Conservation (phyloP, 2,113 vertebrate genomes). For the Aviceda subcristata region DNA sequence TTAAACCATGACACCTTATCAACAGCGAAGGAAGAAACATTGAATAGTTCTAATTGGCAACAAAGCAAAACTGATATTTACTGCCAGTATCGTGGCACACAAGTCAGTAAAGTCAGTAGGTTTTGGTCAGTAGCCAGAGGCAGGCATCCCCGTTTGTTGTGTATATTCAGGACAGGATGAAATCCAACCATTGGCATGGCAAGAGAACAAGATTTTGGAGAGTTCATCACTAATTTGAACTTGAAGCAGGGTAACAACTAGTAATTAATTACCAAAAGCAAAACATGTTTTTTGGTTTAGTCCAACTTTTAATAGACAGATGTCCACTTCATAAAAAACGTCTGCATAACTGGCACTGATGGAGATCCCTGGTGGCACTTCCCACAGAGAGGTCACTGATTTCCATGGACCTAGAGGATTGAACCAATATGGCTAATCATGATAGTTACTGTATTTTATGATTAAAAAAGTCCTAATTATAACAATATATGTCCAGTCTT, state of each 20-base stretch:
- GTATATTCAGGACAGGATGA: neutral
- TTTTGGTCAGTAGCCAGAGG: neutral
- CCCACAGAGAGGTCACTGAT: neutral
- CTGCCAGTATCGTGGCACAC: neutral
- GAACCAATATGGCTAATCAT: neutral
- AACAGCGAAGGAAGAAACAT: neutral
- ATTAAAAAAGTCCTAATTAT: neutral
- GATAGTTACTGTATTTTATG: neutral
- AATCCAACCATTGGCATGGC: neutral
- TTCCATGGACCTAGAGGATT: neutral
- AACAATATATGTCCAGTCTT: neutral
- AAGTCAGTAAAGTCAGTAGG: neutral
- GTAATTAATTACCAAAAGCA: neutral
- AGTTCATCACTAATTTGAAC: neutral
- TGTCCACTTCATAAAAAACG: neutral
- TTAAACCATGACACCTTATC: neutral
- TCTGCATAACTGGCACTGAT: neutral
- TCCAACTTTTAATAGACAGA: neutral
- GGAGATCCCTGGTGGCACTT: neutral
- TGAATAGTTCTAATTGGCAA: neutral
- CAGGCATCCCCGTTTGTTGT: accelerated
- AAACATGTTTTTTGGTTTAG: neutral
- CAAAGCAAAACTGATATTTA: neutral
- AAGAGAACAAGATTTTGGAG: neutral
- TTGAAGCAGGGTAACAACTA: neutral